These are phyloP conservation scores for Parnassius mnemosyne DNA, from an alignment of 2,888 invertebrate genomes.

Conservation along the genomic window DNA sequence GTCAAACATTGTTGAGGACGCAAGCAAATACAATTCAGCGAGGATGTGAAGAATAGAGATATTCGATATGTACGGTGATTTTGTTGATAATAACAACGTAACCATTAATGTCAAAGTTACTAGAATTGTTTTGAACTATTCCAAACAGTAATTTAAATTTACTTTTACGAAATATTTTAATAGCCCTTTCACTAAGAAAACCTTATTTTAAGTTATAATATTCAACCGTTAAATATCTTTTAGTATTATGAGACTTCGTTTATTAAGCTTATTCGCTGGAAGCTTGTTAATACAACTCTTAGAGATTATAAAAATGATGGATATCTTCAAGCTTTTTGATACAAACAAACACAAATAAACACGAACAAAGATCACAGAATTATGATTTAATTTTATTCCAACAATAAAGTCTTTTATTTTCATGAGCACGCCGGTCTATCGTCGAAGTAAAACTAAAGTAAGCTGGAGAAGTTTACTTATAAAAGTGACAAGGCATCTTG, in stretches of 20 bases:
- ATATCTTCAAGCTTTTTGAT: constrained; percentile 39
- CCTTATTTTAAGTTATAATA: too few relatives aligned
- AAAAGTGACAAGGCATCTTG: constrained; percentile 28
- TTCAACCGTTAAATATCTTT: too few relatives aligned
- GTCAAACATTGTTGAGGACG: constrained; percentile 27
- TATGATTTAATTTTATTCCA: constrained; percentile 39
- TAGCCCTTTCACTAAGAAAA: too few relatives aligned
- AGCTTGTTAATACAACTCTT: not conserved
- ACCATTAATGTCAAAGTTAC: too few relatives aligned
- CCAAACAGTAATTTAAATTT: too few relatives aligned
- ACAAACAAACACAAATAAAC: constrained; percentile 35
- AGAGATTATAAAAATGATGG: constrained; percentile 37
- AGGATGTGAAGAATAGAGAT: constrained; percentile 7
- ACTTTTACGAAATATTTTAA: too few relatives aligned
- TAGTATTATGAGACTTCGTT: too few relatives aligned
- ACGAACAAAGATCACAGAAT: constrained; percentile 27
- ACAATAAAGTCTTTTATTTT: constrained; percentile 55
- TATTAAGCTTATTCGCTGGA: too few relatives aligned
- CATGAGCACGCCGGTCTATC: constrained; percentile 61
- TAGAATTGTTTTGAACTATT: too few relatives aligned
- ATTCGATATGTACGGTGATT: not conserved
- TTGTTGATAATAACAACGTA: too few relatives aligned
- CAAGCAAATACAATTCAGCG: constrained; percentile 25
- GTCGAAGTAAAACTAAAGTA: constrained; percentile 59
- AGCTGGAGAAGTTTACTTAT: constrained; percentile 36